Evolutionary conservation across 2,888 invertebrate species (phyloP).

Genomic region (Axea sp.): DNA sequence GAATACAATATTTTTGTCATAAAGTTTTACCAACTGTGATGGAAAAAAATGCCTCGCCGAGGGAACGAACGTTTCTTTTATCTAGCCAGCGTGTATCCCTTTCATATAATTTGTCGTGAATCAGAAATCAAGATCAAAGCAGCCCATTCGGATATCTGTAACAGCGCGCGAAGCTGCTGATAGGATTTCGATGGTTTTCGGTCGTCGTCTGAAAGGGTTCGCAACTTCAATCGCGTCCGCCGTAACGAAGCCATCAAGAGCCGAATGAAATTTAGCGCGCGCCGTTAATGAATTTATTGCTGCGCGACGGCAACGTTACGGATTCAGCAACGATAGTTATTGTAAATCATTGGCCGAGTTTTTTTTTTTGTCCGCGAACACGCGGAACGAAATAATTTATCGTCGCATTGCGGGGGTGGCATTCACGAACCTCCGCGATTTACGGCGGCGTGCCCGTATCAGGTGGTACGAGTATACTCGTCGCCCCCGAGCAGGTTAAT

Average conservation of each 20-base stretch:
- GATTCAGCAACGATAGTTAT: slow-evolving; percentile 45
- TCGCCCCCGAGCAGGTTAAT: slow-evolving; percentile 61
- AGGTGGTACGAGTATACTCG: slow-evolving; percentile 60
- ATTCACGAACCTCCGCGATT: slow-evolving; percentile 52
- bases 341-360: slow-evolving; percentile 47
- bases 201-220: neutral
- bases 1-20: slow-evolving; percentile 51
- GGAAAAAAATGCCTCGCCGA: slow-evolving; percentile 5
- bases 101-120: slow-evolving; percentile 47
- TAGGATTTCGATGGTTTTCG: too few species aligned
- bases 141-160: slow-evolving; percentile 3
- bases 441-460: slow-evolving; percentile 59
- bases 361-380: slow-evolving; percentile 18
- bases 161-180: neutral
- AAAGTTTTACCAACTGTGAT: slow-evolving; percentile 34
- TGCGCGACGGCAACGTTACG: slow-evolving; percentile 7
- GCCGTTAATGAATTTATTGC: slow-evolving; percentile 48
- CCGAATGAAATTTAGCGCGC: slow-evolving; percentile 9
- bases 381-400: slow-evolving; percentile 42
- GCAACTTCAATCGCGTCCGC: neutral
- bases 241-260: slow-evolving; percentile 33
- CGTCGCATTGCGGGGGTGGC: slow-evolving; percentile 53
- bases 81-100: too few species aligned
- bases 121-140: slow-evolving; percentile 51
- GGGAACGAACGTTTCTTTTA: too few species aligned